Evolutionary conservation across 2,113 vertebrate genomes (phyloP).

Genomic region (Atractosteus spatula): DNA sequence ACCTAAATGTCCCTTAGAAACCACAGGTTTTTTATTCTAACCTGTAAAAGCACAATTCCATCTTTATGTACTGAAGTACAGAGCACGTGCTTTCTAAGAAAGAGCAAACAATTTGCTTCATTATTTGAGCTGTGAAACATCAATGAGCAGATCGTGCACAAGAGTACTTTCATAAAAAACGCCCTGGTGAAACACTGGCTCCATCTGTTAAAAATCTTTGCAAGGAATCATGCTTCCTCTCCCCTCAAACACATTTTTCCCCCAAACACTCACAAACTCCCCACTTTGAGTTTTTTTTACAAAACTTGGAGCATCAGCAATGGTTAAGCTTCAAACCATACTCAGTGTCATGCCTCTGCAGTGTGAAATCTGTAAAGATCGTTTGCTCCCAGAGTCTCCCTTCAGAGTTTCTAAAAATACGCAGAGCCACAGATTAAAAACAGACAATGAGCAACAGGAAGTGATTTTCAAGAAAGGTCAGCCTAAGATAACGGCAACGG

Average conservation of each 20-base stretch:
- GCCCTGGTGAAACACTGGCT: too few relatives aligned
- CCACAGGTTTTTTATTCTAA: conserved; percentile 13
- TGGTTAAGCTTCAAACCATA: too few relatives aligned
- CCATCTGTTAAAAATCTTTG: too few relatives aligned
- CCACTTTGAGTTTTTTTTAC: too few relatives aligned
- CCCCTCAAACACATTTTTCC: too few relatives aligned
- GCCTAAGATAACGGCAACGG: conserved; percentile 22
- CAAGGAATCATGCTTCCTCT: too few relatives aligned
- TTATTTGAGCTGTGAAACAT: conserved; percentile 32
- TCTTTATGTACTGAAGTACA: conserved; percentile 19
- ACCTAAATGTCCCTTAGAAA: too few relatives aligned
- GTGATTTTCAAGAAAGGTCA: conserved; percentile 40
- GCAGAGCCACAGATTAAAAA: conserved; percentile 31
- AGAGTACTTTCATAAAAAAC: conserved; percentile 11
- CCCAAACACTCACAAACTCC: too few relatives aligned
- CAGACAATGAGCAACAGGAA: conserved; percentile 45
- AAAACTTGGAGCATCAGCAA: too few relatives aligned
- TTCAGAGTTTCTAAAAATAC: conserved; percentile 40
- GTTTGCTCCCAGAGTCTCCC: neutral
- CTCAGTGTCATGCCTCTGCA: too few relatives aligned
- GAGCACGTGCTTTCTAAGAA: conserved; percentile 16
- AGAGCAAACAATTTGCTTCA: conserved; percentile 30
- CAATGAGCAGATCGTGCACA: conserved; percentile 23
- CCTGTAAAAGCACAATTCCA: conserved; percentile 17
- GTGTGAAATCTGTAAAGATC: too few relatives aligned